Evolutionary conservation across 2,113 vertebrate species (phyloP).

Genomic region (Marcusenius ussheri): DNA sequence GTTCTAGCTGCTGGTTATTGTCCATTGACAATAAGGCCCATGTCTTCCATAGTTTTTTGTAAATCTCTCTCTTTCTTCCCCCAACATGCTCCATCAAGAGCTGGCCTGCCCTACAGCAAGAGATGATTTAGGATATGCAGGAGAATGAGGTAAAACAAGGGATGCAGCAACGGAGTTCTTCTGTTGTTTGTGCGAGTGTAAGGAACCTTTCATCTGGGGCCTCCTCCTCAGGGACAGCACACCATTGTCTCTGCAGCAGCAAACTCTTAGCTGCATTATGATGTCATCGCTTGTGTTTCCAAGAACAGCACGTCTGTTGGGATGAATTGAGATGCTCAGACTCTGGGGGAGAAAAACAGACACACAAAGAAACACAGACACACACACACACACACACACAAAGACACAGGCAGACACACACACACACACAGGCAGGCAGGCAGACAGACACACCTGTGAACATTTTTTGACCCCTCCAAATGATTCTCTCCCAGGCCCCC

Average conservation of each 20-base stretch:
- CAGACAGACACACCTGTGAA: not conserved
- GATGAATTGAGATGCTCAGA: slow-evolving; percentile 6
- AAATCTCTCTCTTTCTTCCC: not conserved
- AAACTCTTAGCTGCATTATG: slow-evolving; percentile 1
- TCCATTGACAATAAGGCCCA: not conserved
- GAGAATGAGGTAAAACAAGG: not conserved
- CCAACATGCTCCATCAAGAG: not conserved
- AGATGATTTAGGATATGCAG: not conserved
- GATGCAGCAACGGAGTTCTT: not conserved
- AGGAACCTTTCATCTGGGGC: not conserved
- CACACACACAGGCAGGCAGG: not conserved
- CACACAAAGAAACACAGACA: not conserved
- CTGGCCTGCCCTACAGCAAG: not conserved
- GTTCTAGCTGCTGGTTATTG: not conserved
- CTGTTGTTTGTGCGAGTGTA: slow-evolving; percentile 10
- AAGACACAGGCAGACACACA: not conserved
- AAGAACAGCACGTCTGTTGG: not conserved
- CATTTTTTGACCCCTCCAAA: not conserved
- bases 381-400: not conserved
- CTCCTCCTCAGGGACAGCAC: slow-evolving; percentile 5
- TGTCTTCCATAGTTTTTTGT: not conserved
- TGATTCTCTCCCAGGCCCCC: not conserved
- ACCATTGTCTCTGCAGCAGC: slow-evolving; percentile 11
- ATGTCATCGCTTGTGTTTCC: slow-evolving; percentile 15
- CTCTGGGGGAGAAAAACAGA: not conserved